phyloP scores from a whole-genome alignment of 2,888 invertebrate species.

The Mesorhabditis belari region DNA sequence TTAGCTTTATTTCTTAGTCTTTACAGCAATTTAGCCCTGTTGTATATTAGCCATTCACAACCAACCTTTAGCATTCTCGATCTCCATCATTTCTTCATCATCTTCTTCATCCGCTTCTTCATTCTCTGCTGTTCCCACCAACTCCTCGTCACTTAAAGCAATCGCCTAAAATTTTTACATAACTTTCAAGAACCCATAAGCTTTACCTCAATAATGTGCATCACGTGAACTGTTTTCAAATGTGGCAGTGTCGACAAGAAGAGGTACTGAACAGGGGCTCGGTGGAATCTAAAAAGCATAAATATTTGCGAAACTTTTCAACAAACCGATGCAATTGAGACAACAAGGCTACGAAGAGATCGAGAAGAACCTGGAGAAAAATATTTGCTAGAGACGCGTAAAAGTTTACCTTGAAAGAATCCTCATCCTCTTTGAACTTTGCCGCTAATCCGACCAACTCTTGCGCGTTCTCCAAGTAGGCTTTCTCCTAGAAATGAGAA shows the following conservation, averaged over 20 bases:
- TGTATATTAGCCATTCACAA: too few relatives aligned
- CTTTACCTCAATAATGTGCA: not conserved
- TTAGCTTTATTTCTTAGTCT: too few relatives aligned
- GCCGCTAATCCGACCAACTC: not conserved
- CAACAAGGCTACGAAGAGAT: not conserved
- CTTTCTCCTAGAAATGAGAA: too few relatives aligned
- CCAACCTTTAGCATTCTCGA: too few relatives aligned
- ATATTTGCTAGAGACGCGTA: not conserved
- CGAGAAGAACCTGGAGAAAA: not conserved
- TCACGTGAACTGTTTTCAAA: not conserved
- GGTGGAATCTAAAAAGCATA: too few relatives aligned
- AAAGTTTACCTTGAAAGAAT: not conserved
- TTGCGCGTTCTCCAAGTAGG: not conserved
- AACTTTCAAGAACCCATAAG: not conserved
- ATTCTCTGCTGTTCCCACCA: not conserved
- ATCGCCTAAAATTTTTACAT: not conserved
- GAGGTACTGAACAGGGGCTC: not conserved
- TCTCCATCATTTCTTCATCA: not conserved
- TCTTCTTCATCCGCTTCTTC: not conserved
- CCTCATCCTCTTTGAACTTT: not conserved
- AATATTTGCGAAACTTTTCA: too few relatives aligned
- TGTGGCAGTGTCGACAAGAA: not conserved
- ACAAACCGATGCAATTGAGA: not conserved
- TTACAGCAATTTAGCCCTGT: too few relatives aligned
- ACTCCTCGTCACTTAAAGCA: not conserved